Evolutionary conservation across 1,140 invertebrate genomes (phyloP), one percentile per base, ranked within the genome.

Genomic region (Drosophila equinoxialis): DNA sequence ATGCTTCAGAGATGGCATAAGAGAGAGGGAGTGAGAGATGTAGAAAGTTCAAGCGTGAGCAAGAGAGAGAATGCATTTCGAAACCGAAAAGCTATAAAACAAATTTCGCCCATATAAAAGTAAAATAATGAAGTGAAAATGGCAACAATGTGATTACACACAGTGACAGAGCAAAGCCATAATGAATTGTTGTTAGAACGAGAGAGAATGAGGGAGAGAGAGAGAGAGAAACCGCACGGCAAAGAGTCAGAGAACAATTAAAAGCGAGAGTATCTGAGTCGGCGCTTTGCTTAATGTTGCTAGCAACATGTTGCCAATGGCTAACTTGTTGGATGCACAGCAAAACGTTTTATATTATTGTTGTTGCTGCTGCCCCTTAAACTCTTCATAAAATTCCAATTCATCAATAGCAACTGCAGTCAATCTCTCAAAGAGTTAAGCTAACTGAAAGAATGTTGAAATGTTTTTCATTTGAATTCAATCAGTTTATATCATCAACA

Each of bases 41-140:
- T 11, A 6, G 4, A 42, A 11, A 51, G 61, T 41, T 55, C 68
- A 35, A 54, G 60, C 14, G 14, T 20, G 6, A 65, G 55, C 45
- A 35, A 48, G 64, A 35, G 55, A 65, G 39, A 42, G 64, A 35
- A 81, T 81, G 74, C 74, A 84, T 80, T 62, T 71, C 65, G 45
- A 51, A 23, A 8, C 39, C 20, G 30, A 26, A 48, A 39, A 45
- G 71, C 77, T 73, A 77, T 89, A 89, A 89, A 89, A 84, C 80
- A 75, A 90, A 90, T 81, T 83, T 90, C 74, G 74, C 84, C 68
- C 80, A 79, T 73, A 86, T 86, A 87, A 89, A 89, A 76, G 81
- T 81, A 89, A 89, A 85, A 90, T 90, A 86, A 90, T 90, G 86
- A 90, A 90, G 86, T 86, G 86, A 90, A 90, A 90, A 90, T 86